Evolutionary conservation across 2,888 invertebrate species (phyloP), one percentile per base, ranked within the genome.

Genomic region (Cryptosula pallasiana): DNA sequence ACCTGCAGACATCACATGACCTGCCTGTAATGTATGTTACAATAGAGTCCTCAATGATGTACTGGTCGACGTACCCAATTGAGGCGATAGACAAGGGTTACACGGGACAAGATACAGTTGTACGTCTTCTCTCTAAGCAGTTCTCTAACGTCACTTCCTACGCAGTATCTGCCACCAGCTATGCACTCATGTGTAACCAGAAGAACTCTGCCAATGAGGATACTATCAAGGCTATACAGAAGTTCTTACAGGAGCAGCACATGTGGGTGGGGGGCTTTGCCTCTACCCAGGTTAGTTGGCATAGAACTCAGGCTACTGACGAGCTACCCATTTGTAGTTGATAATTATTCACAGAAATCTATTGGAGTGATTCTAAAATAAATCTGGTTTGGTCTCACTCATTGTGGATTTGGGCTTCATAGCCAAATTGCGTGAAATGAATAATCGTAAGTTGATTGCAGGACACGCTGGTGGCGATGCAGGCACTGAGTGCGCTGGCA

Each of bases 131-230:
- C 5, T 25, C 63, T n/a, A 63, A 63, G 27, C 63, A 63, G 63
- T 63, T 32, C 63, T 63, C 63, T 32, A 63, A 63, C n/a, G 63
- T 54, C 35, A 70, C 70, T 86, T 90, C 93, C 0, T 91, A 92
- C 81, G 96, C 95, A 83, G 91, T 96, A 69, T 95, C 95, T 80
- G 90, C 95, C 0, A 97, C 96, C 0, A 92, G 95, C 0, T 96
- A 95, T 83, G 96, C 93, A 0, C 86, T 97, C 70, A 87, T 97
- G 78, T 91, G 94, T 0, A 93, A 94, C 81, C 79, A 82, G 71
- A 79, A 79, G 55, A 77, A 77, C 72, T 63, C 71, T 20, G 35
- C 36, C 20, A 55, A 72, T 35, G 72, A 71, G 2, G 57, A 23
- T 29, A 45, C 13, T 23, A 3, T 35, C 27, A 54, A 70, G 23